A percentile compares a stretch with the other conserved stretches of the same genome.
These are phyloP conservation scores for Lutraria rhynchaena DNA, from an alignment of 1,140 invertebrate species.

Conservation along the genomic window DNA sequence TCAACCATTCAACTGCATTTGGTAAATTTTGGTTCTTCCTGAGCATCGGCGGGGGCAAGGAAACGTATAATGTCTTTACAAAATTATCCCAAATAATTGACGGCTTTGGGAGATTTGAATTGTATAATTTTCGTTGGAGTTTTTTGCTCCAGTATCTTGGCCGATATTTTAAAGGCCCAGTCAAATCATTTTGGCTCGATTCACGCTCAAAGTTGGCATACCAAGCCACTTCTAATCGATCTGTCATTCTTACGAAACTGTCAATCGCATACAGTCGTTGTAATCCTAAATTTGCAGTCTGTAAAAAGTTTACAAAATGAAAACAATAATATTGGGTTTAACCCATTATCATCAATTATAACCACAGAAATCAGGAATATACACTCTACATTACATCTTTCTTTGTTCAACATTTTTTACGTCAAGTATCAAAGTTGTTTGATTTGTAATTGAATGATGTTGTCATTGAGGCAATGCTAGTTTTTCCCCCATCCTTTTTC, in stretches of 20 bases:
- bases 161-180: background rate
- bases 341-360: too few species aligned
- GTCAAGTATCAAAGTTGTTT: too few species aligned
- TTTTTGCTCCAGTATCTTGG: background rate
- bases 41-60: constrained; percentile 57
- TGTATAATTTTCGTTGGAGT: background rate
- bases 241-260: constrained; percentile 54
- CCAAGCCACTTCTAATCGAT: constrained; percentile 64
- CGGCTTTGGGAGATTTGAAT: constrained; percentile 2
- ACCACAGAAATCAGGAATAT: too few species aligned
- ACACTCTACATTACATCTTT: too few species aligned
- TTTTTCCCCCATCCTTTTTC: too few species aligned
- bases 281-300: constrained; percentile 62
- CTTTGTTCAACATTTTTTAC: too few species aligned
- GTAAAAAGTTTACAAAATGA: background rate
- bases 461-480: too few species aligned
- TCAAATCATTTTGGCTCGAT: background rate
- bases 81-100: constrained; percentile 52
- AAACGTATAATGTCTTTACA: constrained; percentile 59
- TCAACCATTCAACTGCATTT: constrained; percentile 33
- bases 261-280: constrained; percentile 71
- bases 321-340: too few species aligned
- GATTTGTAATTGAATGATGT: too few species aligned
- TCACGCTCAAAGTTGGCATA: constrained; percentile 65
- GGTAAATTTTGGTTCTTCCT: background rate